Evolutionary conservation across 35 echinoderm and acorn worm species (phyloP), one percentile per base, ranked within the genome.

Genomic region (Heliocidaris erythrogramma): DNA sequence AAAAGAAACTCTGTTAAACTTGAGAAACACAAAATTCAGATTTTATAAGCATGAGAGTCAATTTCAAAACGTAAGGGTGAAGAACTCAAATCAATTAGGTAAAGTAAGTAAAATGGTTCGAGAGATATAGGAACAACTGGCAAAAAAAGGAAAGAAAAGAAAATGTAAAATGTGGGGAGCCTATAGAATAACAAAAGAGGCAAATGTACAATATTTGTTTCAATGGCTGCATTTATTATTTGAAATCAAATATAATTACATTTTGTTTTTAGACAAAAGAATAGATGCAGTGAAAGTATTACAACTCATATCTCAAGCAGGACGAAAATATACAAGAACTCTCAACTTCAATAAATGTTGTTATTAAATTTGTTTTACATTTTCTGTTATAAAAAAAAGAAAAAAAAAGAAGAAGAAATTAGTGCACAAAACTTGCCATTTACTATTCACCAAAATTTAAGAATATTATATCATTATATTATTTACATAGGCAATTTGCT

Each of bases 151-250:
- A n/a, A n/a, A n/a, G n/a, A n/a, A n/a, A n/a, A n/a, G n/a, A n/a
- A n/a, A n/a, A n/a, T n/a, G n/a, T 42, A 42, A 42, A 42, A 42
- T 42, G 35, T 42, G 35, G 3, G 35, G 35, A 42, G 35, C 35
- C 35, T 42, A 42, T 42, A 42, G 35, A 42, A 42, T 42, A n/a
- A 78, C 65, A 78, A n/a, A 78, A 7, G 14, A 78, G 18, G 65
- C 21, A 21, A 78, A 27, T n/a, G 27, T 78, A 78, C 21, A 78
- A 78, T 27, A n/a, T 78, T 78, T 78, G 65, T 78, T 78, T 78
- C 65, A 78, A 78, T 78, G 65, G 65, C 65, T 78, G 65, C 65
- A 78, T 78, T 78, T 78, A 78, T 78, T 78, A 78, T 78, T 78
- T 78, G 65, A 78, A 78, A 78, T 78, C 24, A 78, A 27, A n/a